These are phyloP conservation scores for Typhlichthys subterraneus DNA, from an alignment of 2,797 vertebrate species.

Conservation along the genomic window DNA sequence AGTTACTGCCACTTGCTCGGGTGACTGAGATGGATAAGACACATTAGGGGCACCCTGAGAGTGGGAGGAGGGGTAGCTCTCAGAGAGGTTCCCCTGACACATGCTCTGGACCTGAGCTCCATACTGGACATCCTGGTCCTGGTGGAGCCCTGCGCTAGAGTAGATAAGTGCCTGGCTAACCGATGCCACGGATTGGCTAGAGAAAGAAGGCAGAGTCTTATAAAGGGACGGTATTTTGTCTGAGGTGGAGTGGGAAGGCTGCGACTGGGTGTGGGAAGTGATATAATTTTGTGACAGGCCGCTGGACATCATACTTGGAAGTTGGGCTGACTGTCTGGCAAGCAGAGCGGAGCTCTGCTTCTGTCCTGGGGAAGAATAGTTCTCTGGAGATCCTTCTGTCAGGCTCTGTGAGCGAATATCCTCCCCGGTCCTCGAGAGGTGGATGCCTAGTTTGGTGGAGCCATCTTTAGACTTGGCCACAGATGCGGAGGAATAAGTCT, in stretches of 20 bases:
- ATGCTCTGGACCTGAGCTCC: slow-evolving; percentile 86
- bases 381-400: slow-evolving; percentile 79
- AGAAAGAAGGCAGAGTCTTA: slow-evolving; percentile 87
- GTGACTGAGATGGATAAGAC: slow-evolving; percentile 91
- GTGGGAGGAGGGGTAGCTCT: slow-evolving; percentile 88
- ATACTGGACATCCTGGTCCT: slow-evolving; percentile 85
- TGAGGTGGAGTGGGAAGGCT: slow-evolving; percentile 84
- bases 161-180: slow-evolving; percentile 87
- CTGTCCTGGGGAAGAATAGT: slow-evolving; percentile 86
- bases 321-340: slow-evolving; percentile 91
- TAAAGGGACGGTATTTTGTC: slow-evolving; percentile 89
- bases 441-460: slow-evolving; percentile 83
- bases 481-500: slow-evolving; percentile 83
- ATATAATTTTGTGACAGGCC: slow-evolving; percentile 90
- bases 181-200: slow-evolving; percentile 85
- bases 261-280: slow-evolving; percentile 84
- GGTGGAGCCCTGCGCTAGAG: slow-evolving; percentile 83
- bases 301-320: slow-evolving; percentile 88
- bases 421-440: slow-evolving; percentile 79
- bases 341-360: slow-evolving; percentile 93
- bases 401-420: slow-evolving; percentile 75
- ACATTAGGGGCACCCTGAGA: slow-evolving; percentile 90
- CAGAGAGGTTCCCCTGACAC: slow-evolving; percentile 87
- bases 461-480: slow-evolving; percentile 84
- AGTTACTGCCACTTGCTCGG: slow-evolving; percentile 84